phyloP scores from a whole-genome alignment of 2,113 vertebrate genomes.

The Bungarus multicinctus region DNA sequence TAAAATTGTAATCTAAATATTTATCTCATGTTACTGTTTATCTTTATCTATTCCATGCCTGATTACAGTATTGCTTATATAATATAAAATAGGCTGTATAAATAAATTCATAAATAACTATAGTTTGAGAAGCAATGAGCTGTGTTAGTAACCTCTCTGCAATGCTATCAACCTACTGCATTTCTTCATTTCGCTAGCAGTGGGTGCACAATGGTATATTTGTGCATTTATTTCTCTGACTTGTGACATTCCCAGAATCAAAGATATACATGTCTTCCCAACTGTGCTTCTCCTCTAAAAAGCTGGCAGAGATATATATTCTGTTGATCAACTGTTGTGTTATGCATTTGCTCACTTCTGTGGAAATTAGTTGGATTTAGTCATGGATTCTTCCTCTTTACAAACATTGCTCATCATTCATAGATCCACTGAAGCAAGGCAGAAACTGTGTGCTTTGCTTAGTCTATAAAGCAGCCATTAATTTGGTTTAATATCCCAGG shows the following conservation, averaged over 20 bases:
- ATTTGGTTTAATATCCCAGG: neutral
- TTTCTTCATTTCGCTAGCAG: neutral
- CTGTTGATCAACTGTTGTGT: neutral
- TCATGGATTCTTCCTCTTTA: neutral
- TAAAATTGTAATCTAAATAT: constrained; percentile 10
- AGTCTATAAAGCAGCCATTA: neutral
- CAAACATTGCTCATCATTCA: accelerated
- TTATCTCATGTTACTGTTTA: constrained; percentile 3
- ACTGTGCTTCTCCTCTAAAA: neutral
- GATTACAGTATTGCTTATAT: neutral
- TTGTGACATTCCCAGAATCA: neutral
- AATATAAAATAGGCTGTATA: constrained; percentile 1
- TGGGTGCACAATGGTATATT: neutral
- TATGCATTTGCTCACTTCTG: neutral
- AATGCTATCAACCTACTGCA: neutral
- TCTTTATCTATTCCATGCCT: neutral
- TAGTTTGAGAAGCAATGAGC: neutral
- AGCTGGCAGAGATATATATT: neutral
- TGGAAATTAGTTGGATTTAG: neutral
- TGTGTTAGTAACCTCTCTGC: neutral
- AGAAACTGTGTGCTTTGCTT: neutral
- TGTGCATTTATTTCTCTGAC: neutral
- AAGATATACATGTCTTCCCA: neutral
- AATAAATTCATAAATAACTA: constrained; percentile 9
- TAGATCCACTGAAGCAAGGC: neutral